phyloP scores from a whole-genome alignment of 1,140 invertebrate genomes.

The Temnothorax nylanderi region DNA sequence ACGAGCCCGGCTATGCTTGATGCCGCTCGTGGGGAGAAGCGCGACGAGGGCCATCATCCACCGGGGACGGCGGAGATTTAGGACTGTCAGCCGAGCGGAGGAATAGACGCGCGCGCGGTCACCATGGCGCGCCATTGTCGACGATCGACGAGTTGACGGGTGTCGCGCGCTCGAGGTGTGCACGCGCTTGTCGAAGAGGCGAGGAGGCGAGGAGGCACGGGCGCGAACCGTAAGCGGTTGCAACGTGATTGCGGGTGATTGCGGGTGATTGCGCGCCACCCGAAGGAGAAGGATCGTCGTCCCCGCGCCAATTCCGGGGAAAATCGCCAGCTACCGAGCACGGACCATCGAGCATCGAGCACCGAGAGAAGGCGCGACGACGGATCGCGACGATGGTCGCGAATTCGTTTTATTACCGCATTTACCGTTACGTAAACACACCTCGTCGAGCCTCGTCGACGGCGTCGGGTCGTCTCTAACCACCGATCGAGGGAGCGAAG shows the following conservation, averaged over 20 bases:
- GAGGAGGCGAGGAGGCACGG: conserved; percentile 3
- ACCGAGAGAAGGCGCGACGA: neutral
- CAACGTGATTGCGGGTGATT: no score
- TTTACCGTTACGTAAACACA: conserved; percentile 30
- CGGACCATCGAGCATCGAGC: neutral
- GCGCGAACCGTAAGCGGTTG: no score
- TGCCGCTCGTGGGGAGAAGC: neutral
- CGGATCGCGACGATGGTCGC: conserved; percentile 34
- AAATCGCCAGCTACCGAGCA: no score
- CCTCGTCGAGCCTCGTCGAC: conserved; percentile 24
- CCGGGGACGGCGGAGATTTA: conserved; percentile 25
- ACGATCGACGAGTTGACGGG: conserved; percentile 62
- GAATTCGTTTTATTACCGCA: neutral
- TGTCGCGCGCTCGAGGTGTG: conserved; percentile 47
- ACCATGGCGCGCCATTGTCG: conserved; percentile 67
- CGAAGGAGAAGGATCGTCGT: neutral
- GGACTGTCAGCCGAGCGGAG: conserved; percentile 20
- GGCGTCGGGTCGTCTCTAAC: conserved; percentile 4
- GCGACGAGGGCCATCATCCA: conserved; percentile 17
- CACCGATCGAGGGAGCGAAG: neutral
- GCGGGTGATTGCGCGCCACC: no score
- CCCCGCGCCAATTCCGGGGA: neutral
- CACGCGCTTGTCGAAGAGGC: conserved; percentile 18
- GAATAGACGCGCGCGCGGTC: conserved; percentile 32
- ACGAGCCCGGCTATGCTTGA: conserved; percentile 24